Conservation (phyloP, 2,113 vertebrate genomes). For the Tragelaphus strepsiceros region DNA sequence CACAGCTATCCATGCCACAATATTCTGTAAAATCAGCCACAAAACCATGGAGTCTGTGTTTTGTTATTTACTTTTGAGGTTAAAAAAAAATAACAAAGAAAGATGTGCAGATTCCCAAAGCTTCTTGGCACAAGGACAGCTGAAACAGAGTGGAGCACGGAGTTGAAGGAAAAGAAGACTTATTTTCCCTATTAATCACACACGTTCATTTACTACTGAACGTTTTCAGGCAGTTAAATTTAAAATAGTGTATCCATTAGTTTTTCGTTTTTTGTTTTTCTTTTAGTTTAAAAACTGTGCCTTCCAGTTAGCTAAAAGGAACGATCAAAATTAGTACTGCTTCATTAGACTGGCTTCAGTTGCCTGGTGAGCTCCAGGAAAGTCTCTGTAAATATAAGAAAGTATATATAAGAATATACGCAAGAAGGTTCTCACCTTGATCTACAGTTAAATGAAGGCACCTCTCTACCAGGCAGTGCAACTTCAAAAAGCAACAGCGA, state of each 20-base stretch:
- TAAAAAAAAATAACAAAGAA: not conserved
- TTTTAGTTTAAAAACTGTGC: constrained; percentile 6
- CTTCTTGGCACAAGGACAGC: constrained; percentile 61
- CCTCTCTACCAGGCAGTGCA: not conserved
- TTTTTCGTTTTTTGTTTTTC: not conserved
- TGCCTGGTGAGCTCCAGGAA: not conserved
- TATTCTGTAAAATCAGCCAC: constrained; percentile 26
- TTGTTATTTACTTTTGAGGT: constrained; percentile 66
- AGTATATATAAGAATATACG: not conserved
- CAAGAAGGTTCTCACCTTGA: not conserved
- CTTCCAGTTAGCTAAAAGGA: not conserved
- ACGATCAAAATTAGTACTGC: not conserved
- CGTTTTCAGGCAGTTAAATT: constrained; percentile 26
- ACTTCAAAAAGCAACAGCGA: not conserved
- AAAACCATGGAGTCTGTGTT: constrained; percentile 31
- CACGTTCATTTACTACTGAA: constrained; percentile 46
- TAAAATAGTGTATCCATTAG: not conserved
- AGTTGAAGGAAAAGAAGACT: constrained; percentile 40
- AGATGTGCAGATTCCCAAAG: constrained; percentile 49
- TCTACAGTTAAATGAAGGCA: not conserved
- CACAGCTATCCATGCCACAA: not conserved
- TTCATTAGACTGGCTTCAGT: not conserved
- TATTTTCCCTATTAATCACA: constrained; percentile 47
- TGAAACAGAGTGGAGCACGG: constrained; percentile 45
- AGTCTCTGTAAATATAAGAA: not conserved